Evolutionary conservation across 2,888 invertebrate genomes (phyloP).

Genomic region (Carterocephalus palaemon): DNA sequence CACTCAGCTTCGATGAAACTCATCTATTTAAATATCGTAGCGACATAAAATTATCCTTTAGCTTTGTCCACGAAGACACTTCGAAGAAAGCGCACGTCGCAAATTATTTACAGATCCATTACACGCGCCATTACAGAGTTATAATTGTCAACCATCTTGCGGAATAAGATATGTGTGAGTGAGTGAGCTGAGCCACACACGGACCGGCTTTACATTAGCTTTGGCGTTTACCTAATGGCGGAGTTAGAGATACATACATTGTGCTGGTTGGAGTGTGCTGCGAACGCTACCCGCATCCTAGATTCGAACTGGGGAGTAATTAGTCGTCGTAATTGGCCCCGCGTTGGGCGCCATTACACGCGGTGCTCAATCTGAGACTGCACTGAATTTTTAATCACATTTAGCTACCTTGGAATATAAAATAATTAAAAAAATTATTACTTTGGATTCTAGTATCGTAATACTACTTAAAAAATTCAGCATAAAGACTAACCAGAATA

Average conservation of each 20-base stretch:
- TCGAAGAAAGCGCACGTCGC: slow-evolving; percentile 1
- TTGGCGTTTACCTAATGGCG: slow-evolving; percentile 26
- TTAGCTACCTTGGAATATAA: background rate
- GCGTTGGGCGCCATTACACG: slow-evolving; percentile 40
- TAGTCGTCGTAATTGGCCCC: slow-evolving; percentile 31
- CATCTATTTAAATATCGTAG: no score
- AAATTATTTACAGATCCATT: slow-evolving; percentile 30
- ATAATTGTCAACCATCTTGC: slow-evolving; percentile 54
- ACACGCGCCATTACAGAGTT: slow-evolving; percentile 55
- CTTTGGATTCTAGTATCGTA: no score
- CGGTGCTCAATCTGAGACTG: background rate
- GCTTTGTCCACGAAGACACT: no score
- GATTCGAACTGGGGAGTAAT: slow-evolving; percentile 4
- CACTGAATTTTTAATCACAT: background rate
- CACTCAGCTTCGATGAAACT: no score
- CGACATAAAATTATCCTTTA: no score
- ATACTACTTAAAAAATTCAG: no score
- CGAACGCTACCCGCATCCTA: slow-evolving; percentile 1
- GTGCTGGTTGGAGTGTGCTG: slow-evolving; percentile 14
- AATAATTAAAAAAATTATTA: no score
- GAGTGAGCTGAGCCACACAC: slow-evolving; percentile 24
- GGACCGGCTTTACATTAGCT: no score
- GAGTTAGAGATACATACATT: slow-evolving; percentile 20
- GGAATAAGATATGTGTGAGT: slow-evolving; percentile 41
- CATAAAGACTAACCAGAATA: no score